Evolutionary conservation across 2,888 invertebrate species (phyloP).

Genomic region (Leptopilina syphax): DNA sequence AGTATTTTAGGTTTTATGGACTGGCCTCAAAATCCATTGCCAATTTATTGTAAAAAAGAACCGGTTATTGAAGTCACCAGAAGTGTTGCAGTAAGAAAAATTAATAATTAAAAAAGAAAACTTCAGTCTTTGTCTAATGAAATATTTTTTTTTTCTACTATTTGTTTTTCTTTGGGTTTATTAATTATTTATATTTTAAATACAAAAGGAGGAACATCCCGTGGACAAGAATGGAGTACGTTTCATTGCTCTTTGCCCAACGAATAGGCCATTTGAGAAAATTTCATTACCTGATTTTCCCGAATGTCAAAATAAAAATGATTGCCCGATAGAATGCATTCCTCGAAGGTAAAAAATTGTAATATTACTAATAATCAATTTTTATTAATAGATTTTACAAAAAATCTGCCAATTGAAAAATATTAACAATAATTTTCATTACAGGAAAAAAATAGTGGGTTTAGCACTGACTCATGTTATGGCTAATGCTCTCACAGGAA

Average conservation of each 20-base stretch:
- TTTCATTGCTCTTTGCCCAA: slow-evolving; percentile 66
- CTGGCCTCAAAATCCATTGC: slow-evolving; percentile 62
- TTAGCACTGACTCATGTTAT: slow-evolving; percentile 65
- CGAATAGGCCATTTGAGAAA: slow-evolving; percentile 57
- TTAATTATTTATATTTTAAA: neutral
- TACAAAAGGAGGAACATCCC: slow-evolving; percentile 50
- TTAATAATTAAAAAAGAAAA: no score
- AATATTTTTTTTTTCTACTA: slow-evolving; percentile 4
- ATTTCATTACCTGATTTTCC: slow-evolving; percentile 63
- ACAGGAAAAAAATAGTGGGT: slow-evolving; percentile 58
- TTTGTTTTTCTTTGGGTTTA: neutral
- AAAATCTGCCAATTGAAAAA: neutral
- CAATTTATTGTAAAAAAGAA: slow-evolving; percentile 63
- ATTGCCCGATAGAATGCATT: neutral
- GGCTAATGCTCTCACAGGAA: slow-evolving; percentile 63
- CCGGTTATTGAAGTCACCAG: slow-evolving; percentile 60
- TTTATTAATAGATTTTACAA: no score
- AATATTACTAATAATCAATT: no score
- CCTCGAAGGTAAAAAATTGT: slow-evolving; percentile 33
- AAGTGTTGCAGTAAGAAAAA: slow-evolving; percentile 57
- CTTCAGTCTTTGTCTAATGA: neutral
- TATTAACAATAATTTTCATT: neutral
- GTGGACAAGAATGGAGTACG: slow-evolving; percentile 65
- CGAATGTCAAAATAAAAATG: slow-evolving; percentile 36
- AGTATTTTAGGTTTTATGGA: slow-evolving; percentile 79